Conservation (phyloP, 2,113 vertebrate species). For the Leucoraja erinaceus region DNA sequence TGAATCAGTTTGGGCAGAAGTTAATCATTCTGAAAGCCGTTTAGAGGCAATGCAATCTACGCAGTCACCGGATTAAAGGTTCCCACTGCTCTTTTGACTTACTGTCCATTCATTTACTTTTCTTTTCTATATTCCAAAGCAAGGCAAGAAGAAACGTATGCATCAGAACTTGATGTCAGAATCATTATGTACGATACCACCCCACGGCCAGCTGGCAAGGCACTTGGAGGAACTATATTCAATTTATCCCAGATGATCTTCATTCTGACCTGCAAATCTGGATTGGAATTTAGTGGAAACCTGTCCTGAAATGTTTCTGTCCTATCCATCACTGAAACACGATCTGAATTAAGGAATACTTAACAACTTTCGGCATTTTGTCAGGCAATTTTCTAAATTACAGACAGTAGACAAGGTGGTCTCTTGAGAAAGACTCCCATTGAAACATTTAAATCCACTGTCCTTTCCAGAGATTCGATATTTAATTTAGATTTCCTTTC, state of each 20-base stretch:
- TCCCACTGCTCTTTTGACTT: constrained; percentile 7
- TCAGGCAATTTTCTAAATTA: not conserved
- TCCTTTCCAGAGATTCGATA: not conserved
- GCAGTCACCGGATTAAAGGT: constrained; percentile 26
- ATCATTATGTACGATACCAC: not conserved
- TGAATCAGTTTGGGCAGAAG: not conserved
- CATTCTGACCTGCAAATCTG: not conserved
- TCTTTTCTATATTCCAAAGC: not conserved
- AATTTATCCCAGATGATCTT: constrained; percentile 16
- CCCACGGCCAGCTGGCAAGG: not conserved
- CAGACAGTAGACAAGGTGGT: not conserved
- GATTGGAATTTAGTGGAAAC: not conserved
- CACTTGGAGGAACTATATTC: not conserved
- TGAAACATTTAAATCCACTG: not conserved
- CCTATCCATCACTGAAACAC: not conserved
- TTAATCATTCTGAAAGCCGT: not conserved
- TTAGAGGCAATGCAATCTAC: not conserved
- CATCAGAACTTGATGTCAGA: not conserved
- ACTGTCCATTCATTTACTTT: not conserved
- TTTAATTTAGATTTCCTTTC: not conserved
- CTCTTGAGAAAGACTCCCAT: not conserved
- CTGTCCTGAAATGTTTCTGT: not conserved
- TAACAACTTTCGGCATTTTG: not conserved
- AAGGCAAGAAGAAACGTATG: constrained; percentile 9
- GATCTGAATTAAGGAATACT: not conserved